Conservation (phyloP, 2,797 vertebrate genomes). For the Tokudaia muenninki region DNA sequence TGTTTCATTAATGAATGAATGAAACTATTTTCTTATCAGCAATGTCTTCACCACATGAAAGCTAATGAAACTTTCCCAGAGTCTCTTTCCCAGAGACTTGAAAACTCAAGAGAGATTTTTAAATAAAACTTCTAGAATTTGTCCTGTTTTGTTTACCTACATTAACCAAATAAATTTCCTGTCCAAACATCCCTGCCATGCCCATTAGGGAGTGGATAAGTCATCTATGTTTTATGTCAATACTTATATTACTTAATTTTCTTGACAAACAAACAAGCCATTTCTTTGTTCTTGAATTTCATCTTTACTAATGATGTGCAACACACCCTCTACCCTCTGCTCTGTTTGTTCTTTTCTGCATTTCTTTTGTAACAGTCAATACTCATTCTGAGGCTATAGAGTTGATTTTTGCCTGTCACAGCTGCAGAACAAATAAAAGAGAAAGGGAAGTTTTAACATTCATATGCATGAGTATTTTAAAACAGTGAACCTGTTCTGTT, state of each 20-base stretch:
- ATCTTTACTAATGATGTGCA: not conserved
- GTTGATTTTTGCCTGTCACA: not conserved
- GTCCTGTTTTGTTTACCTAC: not conserved
- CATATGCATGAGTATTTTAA: not conserved
- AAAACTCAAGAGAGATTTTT: not conserved
- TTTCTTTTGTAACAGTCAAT: not conserved
- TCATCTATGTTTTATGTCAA: not conserved
- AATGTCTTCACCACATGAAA: not conserved
- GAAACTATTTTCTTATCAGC: not conserved
- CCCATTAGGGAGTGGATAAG: not conserved
- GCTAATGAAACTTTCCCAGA: not conserved
- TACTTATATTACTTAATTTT: not conserved
- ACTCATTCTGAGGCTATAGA: not conserved
- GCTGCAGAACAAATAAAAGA: not conserved
- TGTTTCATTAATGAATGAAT: not conserved
- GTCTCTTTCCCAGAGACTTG: not conserved
- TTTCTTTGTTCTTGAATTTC: not conserved
- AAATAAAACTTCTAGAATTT: not conserved
- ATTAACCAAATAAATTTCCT: not conserved
- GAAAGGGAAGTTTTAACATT: slow-evolving; percentile 11
- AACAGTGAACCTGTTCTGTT: not conserved
- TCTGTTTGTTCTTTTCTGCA: not conserved
- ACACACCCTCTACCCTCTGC: accelerated
- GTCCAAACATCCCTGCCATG: not conserved
- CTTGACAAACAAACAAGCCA: not conserved